Conservation (phyloP, 2,113 vertebrate species). For the Mormyrus lacerda region DNA sequence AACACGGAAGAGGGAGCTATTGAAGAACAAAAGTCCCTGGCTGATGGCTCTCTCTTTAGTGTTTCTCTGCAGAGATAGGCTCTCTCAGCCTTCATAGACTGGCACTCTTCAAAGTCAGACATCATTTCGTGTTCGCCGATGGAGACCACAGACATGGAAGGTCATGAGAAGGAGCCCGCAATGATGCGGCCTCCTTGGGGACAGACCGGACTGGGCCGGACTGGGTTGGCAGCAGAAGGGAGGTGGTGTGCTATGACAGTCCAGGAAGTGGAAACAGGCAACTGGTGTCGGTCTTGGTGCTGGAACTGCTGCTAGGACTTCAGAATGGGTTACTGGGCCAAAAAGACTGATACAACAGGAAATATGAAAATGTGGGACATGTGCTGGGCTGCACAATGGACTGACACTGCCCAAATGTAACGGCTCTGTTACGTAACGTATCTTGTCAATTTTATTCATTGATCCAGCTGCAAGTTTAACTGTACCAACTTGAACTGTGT, state of each 20-base stretch:
- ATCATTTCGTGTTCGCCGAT: not conserved
- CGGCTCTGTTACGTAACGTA: not conserved
- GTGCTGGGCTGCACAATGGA: not conserved
- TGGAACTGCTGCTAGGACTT: not conserved
- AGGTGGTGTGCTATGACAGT: not conserved
- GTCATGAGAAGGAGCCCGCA: not conserved
- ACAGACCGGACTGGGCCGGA: not conserved
- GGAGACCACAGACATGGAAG: not conserved
- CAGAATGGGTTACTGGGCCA: not conserved
- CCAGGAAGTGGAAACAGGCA: not conserved
- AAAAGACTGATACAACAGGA: not conserved
- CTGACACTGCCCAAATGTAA: not conserved
- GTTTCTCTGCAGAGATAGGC: not conserved
- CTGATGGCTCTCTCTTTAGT: not conserved
- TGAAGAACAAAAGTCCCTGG: not conserved
- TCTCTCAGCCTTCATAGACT: not conserved
- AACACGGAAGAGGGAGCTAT: not conserved
- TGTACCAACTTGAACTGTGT: not conserved
- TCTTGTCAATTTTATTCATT: not conserved
- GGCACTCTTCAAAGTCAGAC: not conserved
- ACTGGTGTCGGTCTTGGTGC: not conserved
- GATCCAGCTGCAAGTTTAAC: not conserved
- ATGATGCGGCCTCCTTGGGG: not conserved
- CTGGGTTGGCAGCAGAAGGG: not conserved
- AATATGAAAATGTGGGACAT: not conserved